Percentiles rank a stretch among this genome's conserved stretches.
Evolutionary conservation across 2,888 invertebrate genomes (phyloP).

Genomic region (Acanthoscelides obtectus): DNA sequence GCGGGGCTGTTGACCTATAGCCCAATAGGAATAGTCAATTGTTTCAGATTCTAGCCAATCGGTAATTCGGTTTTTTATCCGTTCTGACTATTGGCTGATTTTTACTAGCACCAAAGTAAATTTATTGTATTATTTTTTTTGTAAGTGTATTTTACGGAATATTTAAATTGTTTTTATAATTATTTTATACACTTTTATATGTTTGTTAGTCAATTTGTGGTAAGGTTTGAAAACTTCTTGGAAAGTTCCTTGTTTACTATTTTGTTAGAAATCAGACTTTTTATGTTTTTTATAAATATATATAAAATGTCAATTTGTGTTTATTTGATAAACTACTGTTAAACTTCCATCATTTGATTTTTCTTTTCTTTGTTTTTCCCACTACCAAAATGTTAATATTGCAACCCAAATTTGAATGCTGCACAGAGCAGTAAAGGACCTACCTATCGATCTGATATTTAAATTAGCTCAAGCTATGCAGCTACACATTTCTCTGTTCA

Average conservation of each 20-base stretch:
- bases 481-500: no score
- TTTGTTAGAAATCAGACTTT: conserved; percentile 50
- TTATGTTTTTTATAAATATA: conserved; percentile 51
- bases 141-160: conserved; percentile 40
- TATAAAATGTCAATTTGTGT: conserved; percentile 48
- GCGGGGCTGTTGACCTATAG: conserved; percentile 38
- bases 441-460: no score
- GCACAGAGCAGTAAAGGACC: no score
- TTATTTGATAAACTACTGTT: conserved; percentile 49
- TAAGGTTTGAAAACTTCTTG: conserved; percentile 43
- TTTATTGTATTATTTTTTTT: conserved; percentile 42
- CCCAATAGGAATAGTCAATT: conserved; percentile 48
- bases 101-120: conserved; percentile 47
- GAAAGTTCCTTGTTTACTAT: conserved; percentile 47
- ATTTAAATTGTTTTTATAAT: conserved; percentile 48
- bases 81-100: conserved; percentile 39
- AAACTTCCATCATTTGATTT: conserved; percentile 23
- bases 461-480: no score
- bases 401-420: no score
- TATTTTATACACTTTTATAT: conserved; percentile 49
- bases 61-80: conserved; percentile 40
- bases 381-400: not conserved
- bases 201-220: conserved; percentile 47
- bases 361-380: not conserved
- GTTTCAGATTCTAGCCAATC: conserved; percentile 45